Conservation (phyloP, 2,888 invertebrate genomes). For the Polydrusus pterygomalis region DNA sequence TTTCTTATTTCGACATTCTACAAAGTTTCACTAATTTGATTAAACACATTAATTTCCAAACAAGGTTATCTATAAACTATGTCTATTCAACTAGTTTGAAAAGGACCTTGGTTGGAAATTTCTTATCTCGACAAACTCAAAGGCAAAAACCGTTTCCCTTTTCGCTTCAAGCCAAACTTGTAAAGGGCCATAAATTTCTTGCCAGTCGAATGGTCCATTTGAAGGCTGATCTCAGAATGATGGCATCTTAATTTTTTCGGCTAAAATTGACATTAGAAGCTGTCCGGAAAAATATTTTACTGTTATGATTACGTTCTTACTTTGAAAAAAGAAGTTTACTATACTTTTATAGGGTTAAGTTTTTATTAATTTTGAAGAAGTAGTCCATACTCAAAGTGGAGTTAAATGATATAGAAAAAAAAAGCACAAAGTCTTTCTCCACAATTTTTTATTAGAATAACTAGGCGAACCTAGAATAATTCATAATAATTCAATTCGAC, state of each 20-base stretch:
- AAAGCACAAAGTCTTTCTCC: too few species aligned
- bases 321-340: too few species aligned
- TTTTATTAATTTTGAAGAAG: too few species aligned
- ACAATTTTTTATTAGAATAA: too few species aligned
- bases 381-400: too few species aligned
- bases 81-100: conserved; percentile 16
- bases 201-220: background rate
- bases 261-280: background rate
- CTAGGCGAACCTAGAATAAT: too few species aligned
- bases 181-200: conserved; percentile 15
- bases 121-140: background rate
- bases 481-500: too few species aligned
- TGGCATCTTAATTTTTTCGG: background rate
- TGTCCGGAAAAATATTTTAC: background rate
- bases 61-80: conserved; percentile 10
- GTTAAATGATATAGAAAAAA: too few species aligned
- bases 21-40: conserved; percentile 8
- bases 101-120: conserved; percentile 8
- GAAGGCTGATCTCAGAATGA: conserved; percentile 3
- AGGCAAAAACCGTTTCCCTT: conserved; percentile 41
- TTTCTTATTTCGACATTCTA: background rate
- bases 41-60: conserved; percentile 13
- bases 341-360: too few species aligned
- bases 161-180: conserved; percentile 18
- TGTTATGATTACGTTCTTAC: background rate